These are phyloP conservation scores for Ditylenchus dipsaci DNA, from an alignment of 1,140 invertebrate genomes.

Conservation along the genomic window DNA sequence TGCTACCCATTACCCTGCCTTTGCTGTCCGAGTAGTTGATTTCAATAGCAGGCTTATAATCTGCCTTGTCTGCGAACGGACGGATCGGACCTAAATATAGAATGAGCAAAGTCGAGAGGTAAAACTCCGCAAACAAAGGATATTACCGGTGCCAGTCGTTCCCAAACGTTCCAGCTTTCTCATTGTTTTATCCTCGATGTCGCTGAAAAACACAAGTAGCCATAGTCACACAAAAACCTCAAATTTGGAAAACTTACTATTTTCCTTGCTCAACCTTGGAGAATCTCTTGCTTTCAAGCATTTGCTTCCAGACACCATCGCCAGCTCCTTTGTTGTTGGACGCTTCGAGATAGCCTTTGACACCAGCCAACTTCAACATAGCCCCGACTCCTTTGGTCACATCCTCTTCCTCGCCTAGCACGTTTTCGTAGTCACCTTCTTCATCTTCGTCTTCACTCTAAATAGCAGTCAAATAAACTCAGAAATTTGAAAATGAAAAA, in stretches of 20 bases:
- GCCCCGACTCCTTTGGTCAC: conserved; percentile 84
- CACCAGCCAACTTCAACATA: conserved; percentile 82
- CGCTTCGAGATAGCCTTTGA: conserved; percentile 85
- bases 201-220: conserved; percentile 62
- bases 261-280: conserved; percentile 62
- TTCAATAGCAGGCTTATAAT: conserved; percentile 89
- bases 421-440: conserved; percentile 50
- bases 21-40: conserved; percentile 95
- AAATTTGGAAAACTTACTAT: conserved; percentile 43
- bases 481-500: background rate
- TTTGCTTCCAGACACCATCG: conserved; percentile 78
- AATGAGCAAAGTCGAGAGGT: too few relatives aligned
- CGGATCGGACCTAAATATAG: conserved; percentile 69
- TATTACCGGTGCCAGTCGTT: conserved; percentile 68
- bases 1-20: conserved; percentile 79
- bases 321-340: conserved; percentile 63
- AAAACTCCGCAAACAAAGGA: too few relatives aligned
- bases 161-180: conserved; percentile 62
- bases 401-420: conserved; percentile 85
- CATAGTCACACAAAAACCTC: conserved; percentile 9
- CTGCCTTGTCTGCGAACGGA: conserved; percentile 88
- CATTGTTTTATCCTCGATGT: conserved; percentile 73
- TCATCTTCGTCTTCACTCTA: conserved; percentile 27
- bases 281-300: conserved; percentile 80
- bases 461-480: background rate